Conservation (phyloP, 2,113 vertebrate species). For the Panurus biarmicus region DNA sequence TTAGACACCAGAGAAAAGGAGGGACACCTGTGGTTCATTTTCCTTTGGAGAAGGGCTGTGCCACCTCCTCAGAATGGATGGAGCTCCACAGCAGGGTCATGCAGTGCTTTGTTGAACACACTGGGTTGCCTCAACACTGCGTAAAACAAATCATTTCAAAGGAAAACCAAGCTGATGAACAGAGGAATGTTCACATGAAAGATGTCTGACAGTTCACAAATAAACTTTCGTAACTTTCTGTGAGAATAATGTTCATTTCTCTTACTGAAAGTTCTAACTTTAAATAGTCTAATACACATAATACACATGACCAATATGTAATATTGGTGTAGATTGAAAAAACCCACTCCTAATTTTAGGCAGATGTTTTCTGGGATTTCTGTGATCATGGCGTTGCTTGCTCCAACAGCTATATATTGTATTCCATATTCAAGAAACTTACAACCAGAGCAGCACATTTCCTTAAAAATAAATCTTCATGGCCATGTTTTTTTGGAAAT, state of each 20-base stretch:
- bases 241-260: neutral
- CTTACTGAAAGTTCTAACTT: neutral
- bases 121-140: neutral
- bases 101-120: neutral
- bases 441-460: neutral
- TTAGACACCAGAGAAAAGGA: neutral
- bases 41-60: neutral
- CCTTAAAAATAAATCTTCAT: neutral
- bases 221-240: neutral
- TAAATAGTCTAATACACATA: neutral
- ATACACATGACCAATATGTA: neutral
- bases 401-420: neutral
- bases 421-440: neutral
- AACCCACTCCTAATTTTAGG: neutral
- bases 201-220: neutral
- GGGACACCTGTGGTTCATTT: neutral
- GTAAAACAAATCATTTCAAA: neutral
- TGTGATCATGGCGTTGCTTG: neutral
- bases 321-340: neutral
- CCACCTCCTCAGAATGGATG: neutral
- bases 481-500: neutral
- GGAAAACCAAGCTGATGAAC: neutral
- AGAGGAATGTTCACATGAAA: neutral
- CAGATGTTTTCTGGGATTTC: neutral
- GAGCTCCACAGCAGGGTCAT: neutral